Conservation (phyloP, 2,888 invertebrate species). For the Synergus gifuensis region DNA sequence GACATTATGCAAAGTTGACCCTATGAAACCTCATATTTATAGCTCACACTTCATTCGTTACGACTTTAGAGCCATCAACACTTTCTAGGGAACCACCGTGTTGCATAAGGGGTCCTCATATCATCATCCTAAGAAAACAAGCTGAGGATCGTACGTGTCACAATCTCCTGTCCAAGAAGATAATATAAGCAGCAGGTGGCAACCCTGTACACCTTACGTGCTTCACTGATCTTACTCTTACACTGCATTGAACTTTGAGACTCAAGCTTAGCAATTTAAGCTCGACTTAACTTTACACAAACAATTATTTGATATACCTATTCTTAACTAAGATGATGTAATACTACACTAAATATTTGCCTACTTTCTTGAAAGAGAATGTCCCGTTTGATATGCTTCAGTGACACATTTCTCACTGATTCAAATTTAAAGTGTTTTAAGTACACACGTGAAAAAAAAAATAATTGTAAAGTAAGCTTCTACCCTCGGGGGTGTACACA, state of each 20-base stretch:
- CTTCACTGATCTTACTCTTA: constrained; percentile 20
- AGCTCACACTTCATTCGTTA: constrained; percentile 69
- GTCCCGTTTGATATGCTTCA: too few species aligned
- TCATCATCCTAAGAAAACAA: not conserved
- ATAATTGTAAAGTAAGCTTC: not conserved
- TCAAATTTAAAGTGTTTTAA: too few species aligned
- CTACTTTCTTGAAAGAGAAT: too few species aligned
- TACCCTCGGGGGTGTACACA: not conserved
- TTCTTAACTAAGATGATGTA: not conserved
- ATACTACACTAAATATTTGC: not conserved
- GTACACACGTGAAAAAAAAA: not conserved
- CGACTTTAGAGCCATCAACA: constrained; percentile 62
- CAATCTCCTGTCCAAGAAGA: constrained; percentile 1
- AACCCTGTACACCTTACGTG: not conserved
- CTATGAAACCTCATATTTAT: constrained; percentile 72
- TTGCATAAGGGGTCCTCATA: constrained; percentile 44
- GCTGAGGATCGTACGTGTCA: constrained; percentile 4
- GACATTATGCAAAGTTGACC: constrained; percentile 62
- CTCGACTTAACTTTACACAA: not conserved
- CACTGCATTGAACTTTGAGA: constrained; percentile 1
- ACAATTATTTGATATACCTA: not conserved
- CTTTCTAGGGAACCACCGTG: constrained; percentile 58
- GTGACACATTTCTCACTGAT: too few species aligned
- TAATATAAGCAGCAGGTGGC: constrained; percentile 21
- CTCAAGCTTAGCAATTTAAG: not conserved